Conservation (phyloP, 2,888 invertebrate genomes). For the Tortrix viridana region DNA sequence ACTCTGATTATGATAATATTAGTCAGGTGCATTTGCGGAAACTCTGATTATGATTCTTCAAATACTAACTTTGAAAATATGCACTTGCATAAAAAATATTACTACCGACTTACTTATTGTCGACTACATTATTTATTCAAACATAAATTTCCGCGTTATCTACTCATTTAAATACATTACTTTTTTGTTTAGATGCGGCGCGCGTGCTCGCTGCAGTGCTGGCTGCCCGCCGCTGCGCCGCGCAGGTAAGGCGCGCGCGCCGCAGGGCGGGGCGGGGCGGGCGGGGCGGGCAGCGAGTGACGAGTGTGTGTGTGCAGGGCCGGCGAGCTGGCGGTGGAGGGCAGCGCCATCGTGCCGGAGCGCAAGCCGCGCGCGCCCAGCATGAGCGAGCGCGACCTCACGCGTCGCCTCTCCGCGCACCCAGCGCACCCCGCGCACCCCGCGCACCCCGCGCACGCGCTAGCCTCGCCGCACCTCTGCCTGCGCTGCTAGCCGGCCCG, state of each 20-base stretch:
- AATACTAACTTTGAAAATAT: no score
- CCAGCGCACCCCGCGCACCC: conserved; percentile 47
- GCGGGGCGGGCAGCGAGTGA: background rate
- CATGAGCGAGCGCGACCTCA: conserved; percentile 84
- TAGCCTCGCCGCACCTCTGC: conserved; percentile 46
- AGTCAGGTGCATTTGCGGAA: no score
- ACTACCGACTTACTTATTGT: no score
- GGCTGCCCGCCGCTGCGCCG: conserved; percentile 69
- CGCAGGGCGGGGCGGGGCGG: background rate
- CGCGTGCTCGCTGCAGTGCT: conserved; percentile 80
- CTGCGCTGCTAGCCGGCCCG: conserved; percentile 3
- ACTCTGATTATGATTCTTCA: no score
- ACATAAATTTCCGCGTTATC: no score
- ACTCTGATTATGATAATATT: no score
- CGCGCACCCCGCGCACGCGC: conserved; percentile 39
- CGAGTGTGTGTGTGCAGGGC: conserved; percentile 49
- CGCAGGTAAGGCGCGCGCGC: conserved; percentile 51
- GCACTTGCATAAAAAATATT: no score
- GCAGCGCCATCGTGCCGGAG: conserved; percentile 83
- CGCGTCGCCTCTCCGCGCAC: conserved; percentile 48
- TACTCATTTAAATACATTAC: no score
- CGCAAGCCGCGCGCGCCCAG: conserved; percentile 83
- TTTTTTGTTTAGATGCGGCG: conserved; percentile 68
- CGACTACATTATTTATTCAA: no score
- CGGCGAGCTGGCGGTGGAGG: conserved; percentile 77